Conservation (phyloP, 2,113 vertebrate species). For the Coptodon bakossiorum region DNA sequence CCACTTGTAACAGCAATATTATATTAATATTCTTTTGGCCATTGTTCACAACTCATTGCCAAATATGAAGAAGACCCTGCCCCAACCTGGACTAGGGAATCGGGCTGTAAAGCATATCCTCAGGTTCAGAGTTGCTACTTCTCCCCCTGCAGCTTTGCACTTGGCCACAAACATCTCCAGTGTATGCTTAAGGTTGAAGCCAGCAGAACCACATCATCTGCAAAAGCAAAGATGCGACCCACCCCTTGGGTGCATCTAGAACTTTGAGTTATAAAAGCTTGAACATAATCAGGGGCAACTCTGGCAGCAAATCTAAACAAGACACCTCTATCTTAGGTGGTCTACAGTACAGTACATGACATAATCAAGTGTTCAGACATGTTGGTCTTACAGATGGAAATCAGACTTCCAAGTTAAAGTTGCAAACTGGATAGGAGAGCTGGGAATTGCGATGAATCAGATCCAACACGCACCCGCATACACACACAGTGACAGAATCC, state of each 20-base stretch:
- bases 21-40: not conserved
- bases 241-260: not conserved
- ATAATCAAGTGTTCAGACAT: not conserved
- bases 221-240: not conserved
- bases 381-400: conserved; percentile 12
- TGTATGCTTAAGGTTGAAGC: not conserved
- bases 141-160: not conserved
- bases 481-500: conserved; percentile 28
- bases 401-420: conserved; percentile 9
- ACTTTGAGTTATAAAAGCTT: not conserved
- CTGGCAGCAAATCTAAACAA: not conserved
- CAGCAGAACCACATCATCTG: not conserved
- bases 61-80: not conserved
- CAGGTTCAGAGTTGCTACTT: not conserved
- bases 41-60: not conserved
- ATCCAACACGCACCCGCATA: conserved; percentile 16
- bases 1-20: not conserved
- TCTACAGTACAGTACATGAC: not conserved
- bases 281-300: not conserved
- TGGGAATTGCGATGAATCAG: conserved; percentile 4
- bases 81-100: not conserved
- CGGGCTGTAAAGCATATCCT: not conserved
- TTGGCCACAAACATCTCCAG: not conserved
- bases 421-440: not conserved
- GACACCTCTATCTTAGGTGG: not conserved